phyloP scores from a whole-genome alignment of 2,797 vertebrate genomes.

The Ceyx erithaca region DNA sequence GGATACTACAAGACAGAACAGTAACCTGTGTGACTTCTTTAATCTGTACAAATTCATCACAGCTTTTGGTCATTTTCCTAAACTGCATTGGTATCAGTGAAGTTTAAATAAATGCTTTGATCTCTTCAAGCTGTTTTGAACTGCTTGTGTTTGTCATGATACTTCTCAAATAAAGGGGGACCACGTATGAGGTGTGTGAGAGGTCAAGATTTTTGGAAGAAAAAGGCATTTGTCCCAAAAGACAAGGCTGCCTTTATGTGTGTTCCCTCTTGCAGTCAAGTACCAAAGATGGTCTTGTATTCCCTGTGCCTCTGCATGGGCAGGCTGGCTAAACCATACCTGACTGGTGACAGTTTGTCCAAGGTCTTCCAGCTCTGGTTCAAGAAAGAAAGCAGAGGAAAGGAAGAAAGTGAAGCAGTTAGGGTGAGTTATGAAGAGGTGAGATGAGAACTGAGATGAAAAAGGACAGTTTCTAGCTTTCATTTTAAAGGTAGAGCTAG shows the following conservation, averaged over 20 bases:
- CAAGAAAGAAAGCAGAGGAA: background rate
- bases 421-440: background rate
- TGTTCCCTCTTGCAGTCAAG: background rate
- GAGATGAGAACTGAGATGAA: background rate
- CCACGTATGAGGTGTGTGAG: background rate
- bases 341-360: background rate
- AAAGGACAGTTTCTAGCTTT: background rate
- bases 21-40: background rate
- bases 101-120: background rate
- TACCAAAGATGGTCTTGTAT: background rate
- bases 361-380: background rate
- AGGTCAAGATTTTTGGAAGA: background rate
- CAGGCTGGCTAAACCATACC: background rate
- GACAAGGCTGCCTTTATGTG: background rate
- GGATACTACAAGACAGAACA: background rate
- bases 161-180: background rate
- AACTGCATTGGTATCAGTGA: background rate
- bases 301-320: background rate
- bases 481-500: background rate
- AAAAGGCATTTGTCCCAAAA: background rate
- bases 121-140: background rate
- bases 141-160: background rate
- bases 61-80: background rate
- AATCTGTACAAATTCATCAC: background rate
- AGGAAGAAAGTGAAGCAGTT: background rate